Base-by-base conservation (phyloP, 1,140 invertebrate species). In the Eriosoma lanigerum region DNA sequence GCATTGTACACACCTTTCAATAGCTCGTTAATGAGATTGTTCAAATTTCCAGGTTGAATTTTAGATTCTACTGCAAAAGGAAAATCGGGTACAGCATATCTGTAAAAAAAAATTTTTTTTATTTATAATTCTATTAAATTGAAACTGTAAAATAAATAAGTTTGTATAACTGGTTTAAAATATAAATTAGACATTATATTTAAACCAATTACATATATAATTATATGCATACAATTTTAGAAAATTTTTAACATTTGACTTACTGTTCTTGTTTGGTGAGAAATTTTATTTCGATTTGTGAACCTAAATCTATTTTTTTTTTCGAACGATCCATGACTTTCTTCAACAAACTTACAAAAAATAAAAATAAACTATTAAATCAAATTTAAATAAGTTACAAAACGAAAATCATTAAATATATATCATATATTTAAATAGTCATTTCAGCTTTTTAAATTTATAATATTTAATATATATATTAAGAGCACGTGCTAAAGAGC, bases 51-150 rank as follows among this genome's bases (percentile, higher is more conserved):
- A 10, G 88, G 85, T 64, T 90, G 87, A 15, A 95, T 89, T 75
- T 88, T 89, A 52, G 89, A 88, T 64, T 93, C 91, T 19, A 97
- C 91, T 13, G 93, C 92, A 84, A 93, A 92, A 0, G 94, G 93
- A 83, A 89, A 90, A 87, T 96, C 93, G 17, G 95, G 91, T 64
- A 97, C 91, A 15, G 95, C 92, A 90, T 92, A 96, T 82, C 95
- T 97, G 86, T 83, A 90, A 89, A 82, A 82, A 82, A 82, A 81
- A 83, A 82, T 64, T 56, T 54, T 68, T n/a, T n/a, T n/a, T n/a
- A n/a, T n/a, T n/a, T n/a, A n/a, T n/a, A n/a, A n/a, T n/a, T n/a
- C n/a, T n/a, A n/a, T n/a, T n/a, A n/a, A n/a, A n/a, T n/a, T n/a
- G n/a, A n/a, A n/a, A n/a, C n/a, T n/a, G n/a, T n/a, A n/a, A n/a